Evolutionary conservation across 2,797 vertebrate species (phyloP), one percentile per base, ranked within the genome.

Genomic region (Cryptoprocta ferox): DNA sequence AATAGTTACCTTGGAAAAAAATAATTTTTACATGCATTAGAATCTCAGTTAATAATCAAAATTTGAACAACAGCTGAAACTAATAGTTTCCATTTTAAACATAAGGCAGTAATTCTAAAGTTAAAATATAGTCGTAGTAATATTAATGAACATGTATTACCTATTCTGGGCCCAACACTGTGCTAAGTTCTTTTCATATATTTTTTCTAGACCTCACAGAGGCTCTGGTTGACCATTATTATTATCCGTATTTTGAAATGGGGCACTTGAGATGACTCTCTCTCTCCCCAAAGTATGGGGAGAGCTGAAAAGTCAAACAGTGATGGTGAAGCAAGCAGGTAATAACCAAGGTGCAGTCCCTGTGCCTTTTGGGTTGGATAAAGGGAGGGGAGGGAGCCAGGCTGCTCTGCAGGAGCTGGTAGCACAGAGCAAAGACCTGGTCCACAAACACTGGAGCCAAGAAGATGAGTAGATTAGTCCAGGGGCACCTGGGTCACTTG

Each of bases 171-270:
- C 24, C 37, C 35, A 92, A 10, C 15, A 32, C 9, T 83, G 5
- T 90, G 37, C 3, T 53, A 32, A 14, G 11, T 80, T 39, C 39
- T 81, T 94, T 73, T 59, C 79, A 14, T 83, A 11, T 53, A 39
- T 37, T 48, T 26, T 42, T 71, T 70, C 73, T 94, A 88, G 83
- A 75, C 19, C 8, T 76, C 21, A 32, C 11, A 85, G 66, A n/a
- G 81, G n/a, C 21, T 24, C 16, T 84, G 28, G 11, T 80, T 68
- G 53, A 50, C n/a, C 16, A 12, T 83, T 66, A 61, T 56, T 80
- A 65, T 85, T 32, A 66, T 42, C 7, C 11, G n/a, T 63, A 16
- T 94, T 97, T 92, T 97, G 50, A 93, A 85, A 66, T 71, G 56
- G 93, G 71, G 42, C 86, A 79, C 35, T 63, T 42, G 30, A 81